Base-by-base conservation (phyloP, 2,888 invertebrate species). In the Cinara cedri region DNA sequence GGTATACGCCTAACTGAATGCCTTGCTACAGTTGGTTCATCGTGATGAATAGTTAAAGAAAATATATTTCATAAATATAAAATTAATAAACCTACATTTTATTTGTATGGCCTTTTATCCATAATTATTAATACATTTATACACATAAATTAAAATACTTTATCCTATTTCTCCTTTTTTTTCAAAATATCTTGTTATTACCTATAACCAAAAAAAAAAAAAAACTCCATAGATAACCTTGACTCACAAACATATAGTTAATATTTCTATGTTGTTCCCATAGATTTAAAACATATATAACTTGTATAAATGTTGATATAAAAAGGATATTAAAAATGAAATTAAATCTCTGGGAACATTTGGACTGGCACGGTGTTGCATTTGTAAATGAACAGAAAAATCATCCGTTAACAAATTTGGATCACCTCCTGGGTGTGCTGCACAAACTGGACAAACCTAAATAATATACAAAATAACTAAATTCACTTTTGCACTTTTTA, bases 391-490 rank as follows among this genome's bases (percentile, higher is more conserved):
- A 84, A 95, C 94, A 83, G 96, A 93, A 88, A 98, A 96, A 89
- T 98, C 98, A 88, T 98, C 97, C 82, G 97, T 97, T 87, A 97
- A 95, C 86, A 96, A 92, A 89, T 98, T 98, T 82, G 97, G 97
- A 87, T 98, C 98, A 76, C 97, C 97, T 83, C 97, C 97, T 55
- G 97, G 96, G 88, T 95, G 90, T 82, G 97, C 94, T 82, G 98
- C 98, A 88, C 98, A 98, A 75, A 98, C 92, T 83, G 98, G 98
- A 87, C 98, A 98, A 81, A 98, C 96, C 91, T 97, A 87, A 85
- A 87, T 81, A 8, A 54, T n/a, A 63, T 11, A 34, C 16, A 11
- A 62, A 34, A 65, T 34, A n/a, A n/a, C n/a, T n/a, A 34, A 34
- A 34, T 34, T 34, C 34, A 3, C 6, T 4, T 34, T 34, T 34